Evolutionary conservation across 1,140 invertebrate species (phyloP), one percentile per base, ranked within the genome.

Genomic region (Coptotermes formosanus): DNA sequence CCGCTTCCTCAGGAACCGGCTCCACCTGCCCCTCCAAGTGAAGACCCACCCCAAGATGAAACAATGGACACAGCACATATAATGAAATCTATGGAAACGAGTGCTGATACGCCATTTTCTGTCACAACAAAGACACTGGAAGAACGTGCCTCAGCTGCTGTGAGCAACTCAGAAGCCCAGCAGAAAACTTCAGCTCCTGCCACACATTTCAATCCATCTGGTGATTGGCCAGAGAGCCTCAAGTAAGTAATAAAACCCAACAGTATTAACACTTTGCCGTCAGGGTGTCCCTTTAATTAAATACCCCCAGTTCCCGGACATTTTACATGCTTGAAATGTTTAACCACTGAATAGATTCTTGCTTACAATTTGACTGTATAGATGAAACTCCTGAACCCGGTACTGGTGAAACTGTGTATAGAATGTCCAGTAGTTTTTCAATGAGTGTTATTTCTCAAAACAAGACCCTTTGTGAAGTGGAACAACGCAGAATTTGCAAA

Each of bases 171-270:
- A 25, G 32, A 83, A 32, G 11, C 1, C 8, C 55, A 45, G 38
- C 85, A 45, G 85, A 82, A 45, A 55, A n/a, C 64, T 25, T 48
- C 64, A 44, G 9, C 85, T 55, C 38, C 32, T 16, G 19, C 82
- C 6, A 21, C 32, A 19, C 38, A 38, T 32, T 25, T 82, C 21
- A 55, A 30, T 81, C 91, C 92, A 8, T 91, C 92, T 0, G 91
- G 90, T 48, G 92, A 93, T 85, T 96, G 95, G 95, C 95, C 95
- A 3, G 93, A 95, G 84, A 94, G 94, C 86, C 90, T 96, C 45
- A 95, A 96, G 89, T 86, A 87, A 87, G 87, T 86, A 38, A 32
- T 3, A 43, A 14, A 25, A 0, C 23, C 43, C 43, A 4, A 55
- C 52, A 55, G 14, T 55, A 16, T 55, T 4, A 55, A 19, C 52